A percentile compares a stretch with the other conserved stretches of the same genome.
These are phyloP conservation scores for Sphaerophoria taeniata DNA, from an alignment of 2,888 invertebrate species.

Conservation along the genomic window DNA sequence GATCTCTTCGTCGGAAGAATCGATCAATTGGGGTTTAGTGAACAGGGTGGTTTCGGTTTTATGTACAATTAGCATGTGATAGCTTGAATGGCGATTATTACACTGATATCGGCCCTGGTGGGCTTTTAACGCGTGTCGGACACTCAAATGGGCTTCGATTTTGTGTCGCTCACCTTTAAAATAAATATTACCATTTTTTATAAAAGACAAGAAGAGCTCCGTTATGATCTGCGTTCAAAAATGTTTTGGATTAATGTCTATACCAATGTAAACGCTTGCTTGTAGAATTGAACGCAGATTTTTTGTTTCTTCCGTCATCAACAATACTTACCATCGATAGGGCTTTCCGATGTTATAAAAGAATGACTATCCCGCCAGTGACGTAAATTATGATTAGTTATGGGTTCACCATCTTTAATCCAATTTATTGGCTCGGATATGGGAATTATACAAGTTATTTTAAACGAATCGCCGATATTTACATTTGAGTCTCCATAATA, in stretches of 20 bases:
- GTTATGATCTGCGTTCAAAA: conserved; percentile 57
- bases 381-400: conserved; percentile 81
- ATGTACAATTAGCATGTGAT: conserved; percentile 80
- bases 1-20: conserved; percentile 62
- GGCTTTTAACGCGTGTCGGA: conserved; percentile 81
- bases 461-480: conserved; percentile 81
- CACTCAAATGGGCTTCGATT: conserved; percentile 82
- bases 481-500: conserved; percentile 82
- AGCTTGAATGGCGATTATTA: conserved; percentile 79
- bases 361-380: conserved; percentile 82
- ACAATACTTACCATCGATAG: conserved; percentile 81
- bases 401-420: conserved; percentile 81
- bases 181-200: conserved; percentile 61
- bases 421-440: conserved; percentile 81
- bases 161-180: conserved; percentile 81
- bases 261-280: conserved; percentile 30
- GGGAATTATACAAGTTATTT: conserved; percentile 82
- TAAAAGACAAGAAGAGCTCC: conserved; percentile 13
- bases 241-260: conserved; percentile 3
- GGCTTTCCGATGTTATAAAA: conserved; percentile 79
- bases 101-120: conserved; percentile 82
- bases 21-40: conserved; percentile 67
- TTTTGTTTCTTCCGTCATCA: conserved; percentile 5
- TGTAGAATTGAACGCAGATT: conserved; percentile 68
- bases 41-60: conserved; percentile 75